Base-by-base conservation (phyloP, 2,888 invertebrate genomes). In the Clistopyga incitator region DNA sequence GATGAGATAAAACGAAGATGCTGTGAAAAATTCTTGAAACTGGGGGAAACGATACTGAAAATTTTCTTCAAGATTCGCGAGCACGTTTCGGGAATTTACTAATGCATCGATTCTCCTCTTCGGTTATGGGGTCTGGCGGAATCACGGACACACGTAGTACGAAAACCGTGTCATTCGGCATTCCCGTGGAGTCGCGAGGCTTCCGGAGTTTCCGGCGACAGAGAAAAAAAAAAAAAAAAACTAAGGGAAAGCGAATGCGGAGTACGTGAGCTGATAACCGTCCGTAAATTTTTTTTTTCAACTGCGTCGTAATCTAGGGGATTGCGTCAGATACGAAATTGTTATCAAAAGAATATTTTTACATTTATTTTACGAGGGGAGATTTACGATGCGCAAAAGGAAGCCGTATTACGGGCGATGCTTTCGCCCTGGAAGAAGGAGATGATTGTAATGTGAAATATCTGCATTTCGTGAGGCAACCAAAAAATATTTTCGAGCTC, bases 251-350 rank as follows among this genome's bases (percentile, higher is more conserved):
- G 23, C 15, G 59, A 52, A 45, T 45, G 25, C 29, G 25, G n/a
- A n/a, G 18, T 81, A 54, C 50, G 74, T 42, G 80, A 80, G 71
- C 4, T 47, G 61, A 74, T 50, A 72, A 25, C 61, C 11, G 67
- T 74, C 20, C 45, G 38, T 61, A 61, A 54, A 20, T 71, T 52
- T 52, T 52, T 52, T 52, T 74, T 61, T 61, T 29, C 8, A 61
- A 47, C 54, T 6, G 11, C 38, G 2, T 10, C 3, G 45, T 8
- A 67, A 67, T 23, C 45, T 67, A 15, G 23, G 4, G 23, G n/a
- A 67, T 38, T 20, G 38, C 18, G 18, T 38, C 38, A 64, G 2
- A 38, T 38, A 1, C 11, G 1, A 59, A 75, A 75, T 54, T 75
- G 50, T 59, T 52, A 20, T 61, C 23, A 74, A 61, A 74, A 61